Conservation (phyloP, 2,888 invertebrate species). For the Torymus texanus region DNA sequence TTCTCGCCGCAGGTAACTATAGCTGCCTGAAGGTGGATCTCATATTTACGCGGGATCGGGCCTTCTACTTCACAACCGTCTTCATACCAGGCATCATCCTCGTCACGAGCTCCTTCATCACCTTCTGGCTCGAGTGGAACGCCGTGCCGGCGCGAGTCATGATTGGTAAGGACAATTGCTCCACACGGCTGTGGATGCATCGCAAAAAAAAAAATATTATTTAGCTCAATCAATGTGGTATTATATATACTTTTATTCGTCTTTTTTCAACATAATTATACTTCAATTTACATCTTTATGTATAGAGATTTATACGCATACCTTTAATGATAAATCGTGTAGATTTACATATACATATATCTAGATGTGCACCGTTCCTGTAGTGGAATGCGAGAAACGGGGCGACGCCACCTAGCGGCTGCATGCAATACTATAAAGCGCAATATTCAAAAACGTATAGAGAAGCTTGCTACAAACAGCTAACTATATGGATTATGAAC, state of each 20-base stretch:
- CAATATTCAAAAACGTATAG: background rate
- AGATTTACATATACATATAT: background rate
- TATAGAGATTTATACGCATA: too few relatives aligned
- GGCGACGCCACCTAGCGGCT: too few relatives aligned
- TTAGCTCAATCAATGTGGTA: too few relatives aligned
- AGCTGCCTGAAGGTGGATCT: slow-evolving; percentile 96
- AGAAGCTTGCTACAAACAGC: too few relatives aligned
- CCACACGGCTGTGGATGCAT: too few relatives aligned
- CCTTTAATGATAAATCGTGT: background rate
- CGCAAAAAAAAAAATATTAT: too few relatives aligned
- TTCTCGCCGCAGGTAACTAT: slow-evolving; percentile 86
- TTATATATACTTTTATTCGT: too few relatives aligned
- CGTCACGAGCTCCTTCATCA: slow-evolving; percentile 97
- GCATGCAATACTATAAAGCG: background rate
- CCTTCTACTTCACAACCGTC: slow-evolving; percentile 97
- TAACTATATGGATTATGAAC: too few relatives aligned
- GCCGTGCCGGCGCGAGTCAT: slow-evolving; percentile 96
- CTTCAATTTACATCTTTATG: too few relatives aligned
- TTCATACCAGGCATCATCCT: slow-evolving; percentile 97
- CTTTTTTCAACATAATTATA: too few relatives aligned
- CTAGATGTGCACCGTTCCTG: background rate
- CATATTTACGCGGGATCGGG: slow-evolving; percentile 95
- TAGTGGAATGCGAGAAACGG: background rate
- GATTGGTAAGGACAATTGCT: slow-evolving; percentile 84
- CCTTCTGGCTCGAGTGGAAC: slow-evolving; percentile 98